Percentiles rank a stretch among this genome's conserved stretches.
Evolutionary conservation across 2,113 vertebrate species (phyloP).

Genomic region (Cottus gobio): DNA sequence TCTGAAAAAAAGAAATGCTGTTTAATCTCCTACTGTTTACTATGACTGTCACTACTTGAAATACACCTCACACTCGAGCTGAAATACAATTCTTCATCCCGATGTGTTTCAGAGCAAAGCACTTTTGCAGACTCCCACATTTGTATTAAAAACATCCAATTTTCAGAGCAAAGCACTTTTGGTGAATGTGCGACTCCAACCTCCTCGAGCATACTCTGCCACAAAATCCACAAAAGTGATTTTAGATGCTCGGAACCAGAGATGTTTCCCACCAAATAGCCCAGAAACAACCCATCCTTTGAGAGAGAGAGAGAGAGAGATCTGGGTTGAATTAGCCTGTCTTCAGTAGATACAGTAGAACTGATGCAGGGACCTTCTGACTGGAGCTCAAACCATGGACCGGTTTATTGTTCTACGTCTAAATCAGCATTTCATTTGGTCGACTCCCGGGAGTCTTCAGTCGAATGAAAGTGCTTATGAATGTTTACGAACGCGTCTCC

Average conservation of each 20-base stretch:
- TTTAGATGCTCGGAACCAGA: not conserved
- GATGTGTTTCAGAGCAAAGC: not conserved
- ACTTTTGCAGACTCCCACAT: not conserved
- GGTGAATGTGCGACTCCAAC: not conserved
- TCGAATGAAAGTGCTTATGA: slow-evolving; percentile 41
- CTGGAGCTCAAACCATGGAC: slow-evolving; percentile 44
- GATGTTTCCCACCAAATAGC: slow-evolving; percentile 12
- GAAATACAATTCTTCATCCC: not conserved
- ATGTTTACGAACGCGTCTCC: slow-evolving; percentile 48
- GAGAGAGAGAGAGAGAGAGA: not conserved
- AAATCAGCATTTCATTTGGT: slow-evolving; percentile 56
- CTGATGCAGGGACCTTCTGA: slow-evolving; percentile 41
- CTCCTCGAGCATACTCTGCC: not conserved
- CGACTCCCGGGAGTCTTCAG: slow-evolving; percentile 32
- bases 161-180: not conserved
- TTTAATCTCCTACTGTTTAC: slow-evolving; percentile 23
- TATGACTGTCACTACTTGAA: slow-evolving; percentile 15
- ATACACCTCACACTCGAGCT: slow-evolving; percentile 7
- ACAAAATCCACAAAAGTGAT: slow-evolving; percentile 20
- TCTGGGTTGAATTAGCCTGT: slow-evolving; percentile 65
- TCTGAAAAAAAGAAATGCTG: not conserved
- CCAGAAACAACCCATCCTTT: slow-evolving; percentile 29
- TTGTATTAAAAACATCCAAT: not conserved
- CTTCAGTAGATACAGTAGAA: slow-evolving; percentile 57
- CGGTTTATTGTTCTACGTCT: slow-evolving; percentile 63